Conservation (phyloP, 1,140 invertebrate genomes). For the Drosophila simulans region DNA sequence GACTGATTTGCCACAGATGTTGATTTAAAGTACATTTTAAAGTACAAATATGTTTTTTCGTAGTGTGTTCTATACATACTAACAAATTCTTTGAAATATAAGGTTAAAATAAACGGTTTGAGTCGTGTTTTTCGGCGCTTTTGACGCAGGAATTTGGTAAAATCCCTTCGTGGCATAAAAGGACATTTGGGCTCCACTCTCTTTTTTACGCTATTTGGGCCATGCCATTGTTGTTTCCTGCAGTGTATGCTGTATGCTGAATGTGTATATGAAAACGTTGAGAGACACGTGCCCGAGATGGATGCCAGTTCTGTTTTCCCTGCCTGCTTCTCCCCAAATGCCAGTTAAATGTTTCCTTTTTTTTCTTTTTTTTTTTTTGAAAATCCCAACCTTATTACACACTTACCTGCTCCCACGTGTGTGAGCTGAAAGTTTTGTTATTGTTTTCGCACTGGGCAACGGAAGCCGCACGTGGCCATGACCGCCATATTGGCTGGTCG, state of each 20-base stretch:
- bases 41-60: too few relatives aligned
- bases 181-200: background rate
- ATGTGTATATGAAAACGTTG: conserved; percentile 21
- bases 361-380: conserved; percentile 1
- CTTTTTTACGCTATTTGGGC: background rate
- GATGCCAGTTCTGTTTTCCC: conserved; percentile 6
- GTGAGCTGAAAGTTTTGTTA: conserved; percentile 35
- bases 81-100: background rate
- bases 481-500: conserved; percentile 35
- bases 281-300: conserved; percentile 30
- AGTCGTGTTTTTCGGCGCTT: background rate
- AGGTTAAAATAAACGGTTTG: background rate
- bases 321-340: background rate
- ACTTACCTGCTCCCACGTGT: conserved; percentile 10
- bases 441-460: conserved; percentile 22
- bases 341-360: conserved; percentile 10
- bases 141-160: background rate
- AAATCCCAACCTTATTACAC: conserved; percentile 16
- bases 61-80: background rate
- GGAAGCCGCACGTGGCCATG: conserved; percentile 58
- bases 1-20: too few relatives aligned
- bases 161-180: conserved; percentile 1
- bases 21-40: too few relatives aligned
- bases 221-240: conserved; percentile 4
- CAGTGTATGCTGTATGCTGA: background rate